A percentile compares a stretch with the other conserved stretches of the same genome.
Conservation (phyloP, 1,140 invertebrate genomes). For the Aradophagus sp. region DNA sequence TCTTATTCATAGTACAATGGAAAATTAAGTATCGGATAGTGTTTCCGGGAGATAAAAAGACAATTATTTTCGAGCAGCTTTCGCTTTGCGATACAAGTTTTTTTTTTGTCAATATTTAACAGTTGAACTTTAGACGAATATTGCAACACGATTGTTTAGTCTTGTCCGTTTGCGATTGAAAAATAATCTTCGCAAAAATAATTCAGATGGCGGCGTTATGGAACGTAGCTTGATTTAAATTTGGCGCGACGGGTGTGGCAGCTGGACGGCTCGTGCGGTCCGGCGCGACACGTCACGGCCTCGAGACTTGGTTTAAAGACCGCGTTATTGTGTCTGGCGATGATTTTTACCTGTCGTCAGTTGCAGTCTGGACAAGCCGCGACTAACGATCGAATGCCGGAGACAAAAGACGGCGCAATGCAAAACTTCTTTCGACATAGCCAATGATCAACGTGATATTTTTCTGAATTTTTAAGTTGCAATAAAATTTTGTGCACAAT, state of each 20-base stretch:
- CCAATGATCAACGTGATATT: no score
- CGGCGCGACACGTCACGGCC: slow-evolving; percentile 41
- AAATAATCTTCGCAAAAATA: slow-evolving; percentile 9
- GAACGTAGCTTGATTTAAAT: slow-evolving; percentile 51
- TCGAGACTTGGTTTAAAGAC: slow-evolving; percentile 48
- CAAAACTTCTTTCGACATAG: not conserved
- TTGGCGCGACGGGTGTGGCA: slow-evolving; percentile 54
- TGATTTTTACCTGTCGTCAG: slow-evolving; percentile 42
- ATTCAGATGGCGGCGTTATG: slow-evolving; percentile 35
- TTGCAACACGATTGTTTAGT: no score
- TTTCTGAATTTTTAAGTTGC: no score
- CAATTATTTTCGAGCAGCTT: no score
- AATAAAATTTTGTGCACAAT: no score
- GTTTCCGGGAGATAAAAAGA: no score
- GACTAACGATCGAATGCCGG: slow-evolving; percentile 9
- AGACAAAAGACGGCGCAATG: slow-evolving; percentile 12
- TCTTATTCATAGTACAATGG: no score
- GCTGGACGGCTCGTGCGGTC: slow-evolving; percentile 32
- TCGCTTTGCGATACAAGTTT: no score
- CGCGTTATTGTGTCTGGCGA: slow-evolving; percentile 36
- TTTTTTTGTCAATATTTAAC: no score
- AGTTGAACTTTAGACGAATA: no score
- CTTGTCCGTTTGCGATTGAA: no score
- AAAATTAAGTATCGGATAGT: no score
- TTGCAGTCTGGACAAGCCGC: slow-evolving; percentile 8